Evolutionary conservation across 2,888 invertebrate species (phyloP), one percentile per base, ranked within the genome.

Genomic region (Blera fallax): DNA sequence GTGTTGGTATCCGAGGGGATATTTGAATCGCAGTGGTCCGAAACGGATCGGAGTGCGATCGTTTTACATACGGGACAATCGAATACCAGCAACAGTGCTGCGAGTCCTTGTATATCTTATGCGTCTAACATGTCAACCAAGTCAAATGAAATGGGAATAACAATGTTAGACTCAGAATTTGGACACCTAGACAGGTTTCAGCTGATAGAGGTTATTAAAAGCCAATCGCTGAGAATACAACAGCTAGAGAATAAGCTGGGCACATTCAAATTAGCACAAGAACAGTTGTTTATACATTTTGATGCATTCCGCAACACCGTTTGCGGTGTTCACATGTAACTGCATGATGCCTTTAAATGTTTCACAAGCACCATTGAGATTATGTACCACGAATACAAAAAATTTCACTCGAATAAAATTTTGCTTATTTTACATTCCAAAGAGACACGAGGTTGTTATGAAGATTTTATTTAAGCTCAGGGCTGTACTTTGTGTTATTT

Each of bases 1-100:
- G 87, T 89, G 1, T 64, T 89, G 43, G 87, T 88, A 65, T 87
- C 89, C 2, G 89, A 88, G 32, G 88, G 87, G 62, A 82, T 88
- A 14, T 81, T 83, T 11, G 88, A 88, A 34, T 88, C 89, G 0
- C 88, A 88, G 21, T 88, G 88, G 88, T 88, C 87, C 5, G 87
- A 88, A 7, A 81, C 70, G 10, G 88, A 87, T 8, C 43, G 73
- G 54, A 18, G 73, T 67, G 69, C 29, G 6, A 67, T 40, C n/a
- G 43, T 52, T 50, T n/a, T 52, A 5, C 48, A 52, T 27, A 10
- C 27, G 2, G 37, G 14, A 3, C 58, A 40, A 16, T 45, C 32
- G 3, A 52, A 27, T n/a, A 67, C 65, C 7, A 72, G 48, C 6
- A 54, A 82, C 14, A 64, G 48, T 45, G 16, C 32, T 3, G 45